Evolutionary conservation across 64 coral and sea anemone genomes (phyloP).

Genomic region (Actinia equina): DNA sequence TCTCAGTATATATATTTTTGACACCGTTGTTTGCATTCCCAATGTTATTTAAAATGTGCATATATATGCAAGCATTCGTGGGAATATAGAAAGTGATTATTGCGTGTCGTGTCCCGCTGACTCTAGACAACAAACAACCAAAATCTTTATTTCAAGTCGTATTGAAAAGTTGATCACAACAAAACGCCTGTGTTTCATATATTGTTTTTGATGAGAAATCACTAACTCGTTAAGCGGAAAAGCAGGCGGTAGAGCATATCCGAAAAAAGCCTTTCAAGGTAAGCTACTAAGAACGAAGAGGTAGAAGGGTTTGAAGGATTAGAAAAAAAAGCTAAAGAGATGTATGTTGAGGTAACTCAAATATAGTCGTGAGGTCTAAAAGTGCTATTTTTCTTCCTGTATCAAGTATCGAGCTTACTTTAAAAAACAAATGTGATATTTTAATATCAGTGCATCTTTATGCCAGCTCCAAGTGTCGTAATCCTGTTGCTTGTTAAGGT

Average conservation of each 20-base stretch:
- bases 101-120: neutral
- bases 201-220: neutral
- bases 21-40: neutral
- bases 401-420: too few relatives aligned
- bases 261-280: too few relatives aligned
- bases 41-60: neutral
- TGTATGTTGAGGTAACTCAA: too few relatives aligned
- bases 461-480: too few relatives aligned
- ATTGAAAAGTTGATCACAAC: neutral
- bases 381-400: too few relatives aligned
- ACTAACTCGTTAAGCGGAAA: neutral
- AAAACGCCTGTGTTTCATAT: neutral
- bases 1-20: neutral
- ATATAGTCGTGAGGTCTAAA: too few relatives aligned
- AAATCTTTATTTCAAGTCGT: neutral
- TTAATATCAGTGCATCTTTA: too few relatives aligned
- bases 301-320: too few relatives aligned
- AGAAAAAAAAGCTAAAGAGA: too few relatives aligned
- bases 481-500: too few relatives aligned
- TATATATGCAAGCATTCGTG: neutral
- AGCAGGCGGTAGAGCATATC: neutral
- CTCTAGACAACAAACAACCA: neutral
- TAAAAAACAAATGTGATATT: too few relatives aligned
- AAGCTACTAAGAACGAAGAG: too few relatives aligned
- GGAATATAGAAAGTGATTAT: neutral